Evolutionary conservation across 1,140 invertebrate species (phyloP), one percentile per base, ranked within the genome.

Genomic region (Rhagoletis zephyria): DNA sequence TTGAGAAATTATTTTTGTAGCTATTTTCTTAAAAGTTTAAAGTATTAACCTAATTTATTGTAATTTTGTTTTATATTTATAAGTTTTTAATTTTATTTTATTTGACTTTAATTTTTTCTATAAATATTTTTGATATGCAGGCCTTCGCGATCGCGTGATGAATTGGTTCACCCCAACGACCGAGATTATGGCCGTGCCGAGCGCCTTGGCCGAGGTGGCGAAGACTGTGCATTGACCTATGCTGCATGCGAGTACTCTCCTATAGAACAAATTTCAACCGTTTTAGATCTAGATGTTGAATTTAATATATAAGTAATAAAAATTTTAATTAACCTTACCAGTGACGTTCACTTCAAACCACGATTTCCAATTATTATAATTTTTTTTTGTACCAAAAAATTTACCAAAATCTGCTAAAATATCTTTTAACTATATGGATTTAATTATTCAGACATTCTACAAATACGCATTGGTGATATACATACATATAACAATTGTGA

Each of bases 131-230:
- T 30, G 30, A 2, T 30, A 30, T 63, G 30, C 12, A 87, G 86
- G 14, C 86, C 86, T 56, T 87, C 86, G 10, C 45, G 19, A 12
- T 87, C 86, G n/a, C 65, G 12, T 51, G 86, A 87, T 59, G 86
- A 87, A 12, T 30, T 87, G 7, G 42, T 7, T 12, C 12, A 40
- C 12, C 61, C 86, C 12, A 59, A 30, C 14, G 45, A 87, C 48
- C 40, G 45, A 70, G 86, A 87, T 59, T 87, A 87, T 67, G 19
- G 10, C 30, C 60, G n/a, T 3, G 86, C 86, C 2, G 86, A 87
- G n/a, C 59, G 12, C 1, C 30, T 87, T 16, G 86, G 86, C 2
- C 64, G 86, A 2, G 40, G 14, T 1, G 86, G 45, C 1, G 63
- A 64, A 6, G 48, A 87, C n/a, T 87, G 86, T 40, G 86, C 30